Conservation (phyloP, 2,113 vertebrate genomes). For the Planiliza haematocheilus region DNA sequence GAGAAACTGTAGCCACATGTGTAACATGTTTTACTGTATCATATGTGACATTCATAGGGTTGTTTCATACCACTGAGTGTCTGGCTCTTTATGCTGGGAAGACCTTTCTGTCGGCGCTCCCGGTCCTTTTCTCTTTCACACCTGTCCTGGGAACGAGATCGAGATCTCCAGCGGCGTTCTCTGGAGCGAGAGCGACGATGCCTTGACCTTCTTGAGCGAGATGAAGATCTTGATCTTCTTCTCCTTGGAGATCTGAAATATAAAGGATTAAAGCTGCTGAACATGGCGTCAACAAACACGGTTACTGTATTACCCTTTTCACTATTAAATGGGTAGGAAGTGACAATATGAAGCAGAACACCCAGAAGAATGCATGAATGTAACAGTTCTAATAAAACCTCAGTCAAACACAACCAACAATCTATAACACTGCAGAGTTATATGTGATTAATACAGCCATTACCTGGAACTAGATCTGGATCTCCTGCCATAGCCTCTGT, state of each 20-base stretch:
- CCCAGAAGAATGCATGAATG: too few species aligned
- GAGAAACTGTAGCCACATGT: too few species aligned
- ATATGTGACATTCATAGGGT: neutral
- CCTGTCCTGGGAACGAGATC: constrained; percentile 88
- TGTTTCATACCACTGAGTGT: constrained; percentile 89
- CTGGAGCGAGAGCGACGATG: constrained; percentile 88
- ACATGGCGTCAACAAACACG: neutral
- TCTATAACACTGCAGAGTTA: neutral
- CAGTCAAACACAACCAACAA: neutral
- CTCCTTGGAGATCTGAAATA: constrained; percentile 91
- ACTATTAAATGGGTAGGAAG: neutral
- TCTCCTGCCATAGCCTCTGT: constrained; percentile 85
- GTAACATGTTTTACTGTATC: neutral
- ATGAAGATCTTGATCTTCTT: constrained; percentile 90
- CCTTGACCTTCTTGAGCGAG: constrained; percentile 87
- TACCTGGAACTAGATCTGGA: constrained; percentile 90
- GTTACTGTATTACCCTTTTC: neutral
- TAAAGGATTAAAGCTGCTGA: neutral
- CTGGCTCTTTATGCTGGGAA: constrained; percentile 90
- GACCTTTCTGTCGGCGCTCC: constrained; percentile 91
- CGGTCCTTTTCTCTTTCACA: constrained; percentile 89
- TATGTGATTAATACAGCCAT: constrained; percentile 18
- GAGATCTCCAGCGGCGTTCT: constrained; percentile 88
- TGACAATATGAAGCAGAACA: neutral
- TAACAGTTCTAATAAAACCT: neutral